Evolutionary conservation across 2,113 vertebrate genomes (phyloP), one percentile per base, ranked within the genome.

Genomic region (Chunga burmeisteri): DNA sequence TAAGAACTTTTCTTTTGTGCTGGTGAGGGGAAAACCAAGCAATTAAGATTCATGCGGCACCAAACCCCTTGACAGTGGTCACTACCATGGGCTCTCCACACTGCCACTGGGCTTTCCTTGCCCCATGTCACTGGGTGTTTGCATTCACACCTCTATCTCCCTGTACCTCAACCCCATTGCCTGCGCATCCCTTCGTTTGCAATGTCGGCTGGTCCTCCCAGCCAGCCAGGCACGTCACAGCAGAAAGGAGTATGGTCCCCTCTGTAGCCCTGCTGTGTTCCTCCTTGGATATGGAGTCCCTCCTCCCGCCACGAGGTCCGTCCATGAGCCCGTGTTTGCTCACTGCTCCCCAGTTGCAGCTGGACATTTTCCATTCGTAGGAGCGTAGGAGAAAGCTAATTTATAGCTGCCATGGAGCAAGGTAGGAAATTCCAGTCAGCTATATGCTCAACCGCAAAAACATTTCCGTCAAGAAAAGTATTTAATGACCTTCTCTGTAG

Each of bases 401-500:
- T 92, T 53, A 61, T 7, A 77, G 74, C 67, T 80, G 36, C 1
- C 8, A 47, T 71, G 36, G 46, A 75, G 44, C 58, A 71, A 90
- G 40, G 53, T 89, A 44, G 93, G 95, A 95, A 83, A 91, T 83
- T 93, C 89, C 80, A 95, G 63, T 44, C 23, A 67, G 55, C 63
- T 1, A 13, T 56, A 73, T 68, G 58, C 63, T 61, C 18, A 3
- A 79, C 83, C 9, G 1, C 74, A 75, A 68, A 68, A 92, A 27
- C 2, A 16, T 82, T 88, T 96, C 86, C 29, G 2, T 68, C 58
- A 80, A 16, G 72, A 38, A 75, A 90, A 91, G n/a, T 8, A 1
- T 65, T 92, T 82, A 10, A 72, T 52, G 34, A 67, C n/a, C 10
- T 90, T 70, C 42, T 75, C 36, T 52, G n/a, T 58, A 86, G 12